A percentile compares a stretch with the other conserved stretches of the same genome.
phyloP scores from a whole-genome alignment of 2,888 invertebrate genomes.

The Polia nebulosa region DNA sequence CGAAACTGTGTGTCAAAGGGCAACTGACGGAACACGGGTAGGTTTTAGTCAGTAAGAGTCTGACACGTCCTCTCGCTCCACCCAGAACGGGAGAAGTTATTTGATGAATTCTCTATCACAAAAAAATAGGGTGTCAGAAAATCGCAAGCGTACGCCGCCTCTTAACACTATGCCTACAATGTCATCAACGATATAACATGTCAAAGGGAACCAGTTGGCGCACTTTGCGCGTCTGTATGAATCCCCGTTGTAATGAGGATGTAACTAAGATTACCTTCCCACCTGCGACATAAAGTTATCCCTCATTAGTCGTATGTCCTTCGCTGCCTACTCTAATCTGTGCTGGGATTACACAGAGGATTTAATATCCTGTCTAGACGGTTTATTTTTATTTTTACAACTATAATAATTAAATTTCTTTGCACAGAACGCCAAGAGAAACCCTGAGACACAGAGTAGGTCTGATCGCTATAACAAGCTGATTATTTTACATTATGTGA shows the following conservation, averaged over 20 bases:
- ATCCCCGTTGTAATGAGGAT: conserved; percentile 41
- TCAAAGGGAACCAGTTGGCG: conserved; percentile 50
- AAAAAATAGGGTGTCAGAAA: too few relatives aligned
- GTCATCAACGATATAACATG: conserved; percentile 51
- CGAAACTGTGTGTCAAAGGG: too few relatives aligned
- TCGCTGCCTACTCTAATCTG: not conserved
- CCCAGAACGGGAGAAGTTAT: too few relatives aligned
- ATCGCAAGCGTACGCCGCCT: not conserved
- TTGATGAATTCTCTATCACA: too few relatives aligned
- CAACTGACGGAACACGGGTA: too few relatives aligned
- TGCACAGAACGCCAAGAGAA: not conserved
- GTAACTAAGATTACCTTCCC: conserved; percentile 34
- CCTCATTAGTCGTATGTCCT: conserved; percentile 32
- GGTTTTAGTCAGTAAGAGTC: too few relatives aligned
- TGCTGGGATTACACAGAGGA: conserved; percentile 6
- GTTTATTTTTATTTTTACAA: not conserved
- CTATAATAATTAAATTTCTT: not conserved
- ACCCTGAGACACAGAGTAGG: not conserved
- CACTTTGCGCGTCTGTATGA: conserved; percentile 33
- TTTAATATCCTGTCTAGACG: not conserved
- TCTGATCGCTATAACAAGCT: too few relatives aligned
- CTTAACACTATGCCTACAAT: conserved; percentile 40
- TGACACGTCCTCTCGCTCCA: too few relatives aligned
- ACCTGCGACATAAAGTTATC: conserved; percentile 29
- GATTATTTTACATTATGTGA: too few relatives aligned